A percentile compares a stretch with the other conserved stretches of the same genome.
Evolutionary conservation across 1,140 invertebrate species (phyloP).

Genomic region (Heliconius congener): DNA sequence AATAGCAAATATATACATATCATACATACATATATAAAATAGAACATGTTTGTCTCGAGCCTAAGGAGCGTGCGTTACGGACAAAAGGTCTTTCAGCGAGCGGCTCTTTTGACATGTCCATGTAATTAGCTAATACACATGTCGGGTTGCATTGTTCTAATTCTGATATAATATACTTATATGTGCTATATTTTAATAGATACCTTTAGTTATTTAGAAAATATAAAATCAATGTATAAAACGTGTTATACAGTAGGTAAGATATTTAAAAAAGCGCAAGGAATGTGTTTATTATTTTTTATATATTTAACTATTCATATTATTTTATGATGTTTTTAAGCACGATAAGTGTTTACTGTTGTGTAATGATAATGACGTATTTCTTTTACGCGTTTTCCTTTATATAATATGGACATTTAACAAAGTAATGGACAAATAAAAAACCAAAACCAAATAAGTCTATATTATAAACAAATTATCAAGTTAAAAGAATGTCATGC

Average conservation of each 20-base stretch:
- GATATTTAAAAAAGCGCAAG: too few relatives aligned
- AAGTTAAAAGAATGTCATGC: not conserved
- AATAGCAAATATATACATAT: conserved; percentile 49
- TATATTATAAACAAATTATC: not conserved
- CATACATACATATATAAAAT: too few relatives aligned
- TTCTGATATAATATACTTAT: not conserved
- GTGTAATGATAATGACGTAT: too few relatives aligned
- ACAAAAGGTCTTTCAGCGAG: conserved; percentile 65
- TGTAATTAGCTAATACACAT: conserved; percentile 50
- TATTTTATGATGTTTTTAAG: too few relatives aligned
- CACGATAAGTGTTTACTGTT: too few relatives aligned
- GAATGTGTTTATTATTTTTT: too few relatives aligned
- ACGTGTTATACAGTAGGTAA: not conserved
- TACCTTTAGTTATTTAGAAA: not conserved
- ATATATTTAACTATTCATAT: too few relatives aligned
- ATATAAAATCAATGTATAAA: too few relatives aligned
- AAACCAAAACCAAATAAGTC: not conserved
- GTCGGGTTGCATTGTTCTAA: conserved; percentile 10
- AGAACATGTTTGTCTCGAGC: conserved; percentile 24
- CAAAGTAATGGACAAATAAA: not conserved
- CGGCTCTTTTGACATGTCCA: conserved; percentile 59
- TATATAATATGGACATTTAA: not conserved
- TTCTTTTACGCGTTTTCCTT: too few relatives aligned
- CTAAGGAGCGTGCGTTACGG: conserved; percentile 43
- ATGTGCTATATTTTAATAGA: not conserved